Base-by-base conservation (phyloP, 2,888 invertebrate genomes). In the Phengaris alcon region DNA sequence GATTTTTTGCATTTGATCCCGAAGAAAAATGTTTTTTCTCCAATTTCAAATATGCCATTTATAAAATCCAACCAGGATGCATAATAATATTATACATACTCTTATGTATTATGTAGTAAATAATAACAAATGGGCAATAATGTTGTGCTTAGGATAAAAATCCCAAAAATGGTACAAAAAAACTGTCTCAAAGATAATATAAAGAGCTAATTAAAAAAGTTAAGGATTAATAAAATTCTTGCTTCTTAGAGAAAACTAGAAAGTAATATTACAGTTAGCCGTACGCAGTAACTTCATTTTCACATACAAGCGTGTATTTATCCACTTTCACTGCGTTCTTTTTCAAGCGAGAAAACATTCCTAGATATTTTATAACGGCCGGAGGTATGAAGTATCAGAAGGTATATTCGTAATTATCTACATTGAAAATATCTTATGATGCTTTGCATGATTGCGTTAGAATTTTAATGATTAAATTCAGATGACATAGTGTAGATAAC, bases 291-390 rank as follows among this genome's bases (percentile, higher is more conserved):
- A 87, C 88, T 88, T 84, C 83, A 88, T 86, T 85, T 78, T 76
- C 77, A 79, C 84, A 82, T 82, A 79, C 80, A 80, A 79, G 81
- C 82, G 87, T 86, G 85, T 87, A 86, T 82, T 79, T 83, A 80
- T 79, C 76, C 81, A 80, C 90, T 91, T 91, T 91, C 90, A 87
- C 90, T 87, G 73, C 77, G 78, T 79, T 82, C 80, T 86, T 87
- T 84, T 85, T 82, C 81, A 82, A 82, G 80, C 80, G 79, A 80
- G 77, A 80, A 79, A 78, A 79, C 75, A 77, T 79, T 77, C 75
- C 77, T 74, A 75, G 75, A 77, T 73, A 75, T 73, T 70, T 75
- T 57, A 74, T 69, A 68, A 55, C 74, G 46, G 13, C 72, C 35
- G 35, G 74, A 57, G n/a, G 59, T 64, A 59, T 74, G 12, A 44